Conservation (phyloP, 2,113 vertebrate species). For the Pao palembangensis region DNA sequence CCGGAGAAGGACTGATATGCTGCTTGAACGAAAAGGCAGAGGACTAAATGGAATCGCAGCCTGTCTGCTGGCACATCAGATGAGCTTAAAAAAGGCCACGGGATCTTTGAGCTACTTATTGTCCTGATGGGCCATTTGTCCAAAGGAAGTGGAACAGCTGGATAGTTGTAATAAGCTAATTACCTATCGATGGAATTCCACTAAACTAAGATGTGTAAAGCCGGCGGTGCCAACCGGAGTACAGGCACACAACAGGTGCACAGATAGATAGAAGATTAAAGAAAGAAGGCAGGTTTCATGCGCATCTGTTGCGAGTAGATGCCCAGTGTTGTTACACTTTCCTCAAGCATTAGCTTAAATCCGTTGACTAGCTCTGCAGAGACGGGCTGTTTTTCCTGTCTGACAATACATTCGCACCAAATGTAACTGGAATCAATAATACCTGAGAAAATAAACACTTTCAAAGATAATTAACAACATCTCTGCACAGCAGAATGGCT, state of each 20-base stretch:
- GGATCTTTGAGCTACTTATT: constrained; percentile 45
- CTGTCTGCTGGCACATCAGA: constrained; percentile 59
- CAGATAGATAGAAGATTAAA: constrained; percentile 6
- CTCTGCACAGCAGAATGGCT: too few species aligned
- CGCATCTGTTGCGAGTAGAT: too few species aligned
- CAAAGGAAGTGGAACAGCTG: constrained; percentile 45
- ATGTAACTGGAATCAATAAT: too few species aligned
- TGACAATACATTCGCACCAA: too few species aligned
- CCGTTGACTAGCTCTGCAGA: too few species aligned
- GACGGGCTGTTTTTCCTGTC: too few species aligned
- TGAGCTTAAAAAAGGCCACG: constrained; percentile 32
- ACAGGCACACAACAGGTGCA: constrained; percentile 22
- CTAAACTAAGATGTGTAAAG: constrained; percentile 48
- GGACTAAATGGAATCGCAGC: constrained; percentile 65
- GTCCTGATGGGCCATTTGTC: constrained; percentile 48
- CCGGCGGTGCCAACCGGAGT: constrained; percentile 1
- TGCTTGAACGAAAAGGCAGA: constrained; percentile 68
- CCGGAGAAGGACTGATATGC: constrained; percentile 63
- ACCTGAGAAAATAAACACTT: too few species aligned
- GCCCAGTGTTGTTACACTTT: too few species aligned
- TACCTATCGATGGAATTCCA: constrained; percentile 49
- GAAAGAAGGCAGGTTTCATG: too few species aligned
- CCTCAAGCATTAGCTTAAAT: too few species aligned
- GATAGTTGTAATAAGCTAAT: constrained; percentile 67
- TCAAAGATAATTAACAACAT: too few species aligned